phyloP scores from a whole-genome alignment of 2,797 vertebrate species.

The Notoglanidium macrostoma region DNA sequence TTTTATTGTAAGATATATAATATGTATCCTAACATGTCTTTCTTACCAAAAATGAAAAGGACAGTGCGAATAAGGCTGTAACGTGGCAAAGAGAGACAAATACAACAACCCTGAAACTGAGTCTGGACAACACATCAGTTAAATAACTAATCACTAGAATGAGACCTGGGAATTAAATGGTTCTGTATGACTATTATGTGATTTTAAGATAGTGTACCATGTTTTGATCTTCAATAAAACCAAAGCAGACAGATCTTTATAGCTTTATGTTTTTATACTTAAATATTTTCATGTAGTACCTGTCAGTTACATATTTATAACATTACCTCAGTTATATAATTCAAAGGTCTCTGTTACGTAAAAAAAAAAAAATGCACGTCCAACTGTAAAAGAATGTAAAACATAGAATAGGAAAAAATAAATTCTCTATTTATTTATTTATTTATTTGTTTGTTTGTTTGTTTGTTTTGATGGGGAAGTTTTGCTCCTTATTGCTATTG shows the following conservation, averaged over 20 bases:
- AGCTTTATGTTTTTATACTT: neutral
- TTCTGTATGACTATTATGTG: neutral
- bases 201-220: neutral
- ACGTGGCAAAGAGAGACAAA: neutral
- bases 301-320: neutral
- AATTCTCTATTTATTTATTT: neutral
- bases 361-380: neutral
- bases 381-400: neutral
- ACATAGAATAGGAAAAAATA: neutral
- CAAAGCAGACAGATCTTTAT: neutral
- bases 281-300: neutral
- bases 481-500: neutral
- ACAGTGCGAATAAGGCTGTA: neutral
- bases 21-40: neutral
- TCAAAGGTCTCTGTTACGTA: neutral
- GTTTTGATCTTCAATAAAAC: neutral
- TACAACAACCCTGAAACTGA: neutral
- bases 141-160: neutral
- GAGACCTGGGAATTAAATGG: neutral
- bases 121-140: neutral
- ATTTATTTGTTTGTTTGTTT: neutral
- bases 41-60: neutral
- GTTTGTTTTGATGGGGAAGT: neutral
- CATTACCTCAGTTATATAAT: neutral
- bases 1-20: constrained; percentile 11